phyloP scores from a whole-genome alignment of 2,113 vertebrate genomes.

The Castor canadensis region DNA sequence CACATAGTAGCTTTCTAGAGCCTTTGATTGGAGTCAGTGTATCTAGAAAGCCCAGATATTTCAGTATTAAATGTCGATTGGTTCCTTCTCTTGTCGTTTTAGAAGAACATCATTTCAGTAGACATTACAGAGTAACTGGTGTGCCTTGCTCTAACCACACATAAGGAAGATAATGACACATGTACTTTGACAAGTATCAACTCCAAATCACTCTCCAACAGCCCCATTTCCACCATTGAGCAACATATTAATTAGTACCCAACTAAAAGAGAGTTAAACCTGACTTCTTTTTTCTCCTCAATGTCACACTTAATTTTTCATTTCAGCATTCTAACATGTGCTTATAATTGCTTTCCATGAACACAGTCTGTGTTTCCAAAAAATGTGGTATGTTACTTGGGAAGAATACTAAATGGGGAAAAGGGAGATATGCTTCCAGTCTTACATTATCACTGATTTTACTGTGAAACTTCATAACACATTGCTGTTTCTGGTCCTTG shows the following conservation, averaged over 20 bases:
- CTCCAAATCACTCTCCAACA: neutral
- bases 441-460: neutral
- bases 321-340: neutral
- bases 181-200: neutral
- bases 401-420: neutral
- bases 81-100: neutral
- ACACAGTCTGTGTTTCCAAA: neutral
- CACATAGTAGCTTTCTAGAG: neutral
- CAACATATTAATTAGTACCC: neutral
- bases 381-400: neutral
- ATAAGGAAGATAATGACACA: neutral
- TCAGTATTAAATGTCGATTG: neutral
- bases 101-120: neutral
- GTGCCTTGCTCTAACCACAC: neutral
- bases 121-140: neutral
- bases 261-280: neutral
- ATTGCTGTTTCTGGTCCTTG: neutral
- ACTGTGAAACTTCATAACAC: neutral
- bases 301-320: constrained; percentile 12
- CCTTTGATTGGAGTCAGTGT: neutral
- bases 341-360: neutral
- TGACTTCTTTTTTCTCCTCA: neutral
- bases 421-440: neutral
- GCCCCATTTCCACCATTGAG: neutral
- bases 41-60: neutral